Percentiles rank a stretch among this genome's conserved stretches.
Evolutionary conservation across 92 coral and sea anemone genomes (phyloP).

Genomic region (Phenganax marumi): DNA sequence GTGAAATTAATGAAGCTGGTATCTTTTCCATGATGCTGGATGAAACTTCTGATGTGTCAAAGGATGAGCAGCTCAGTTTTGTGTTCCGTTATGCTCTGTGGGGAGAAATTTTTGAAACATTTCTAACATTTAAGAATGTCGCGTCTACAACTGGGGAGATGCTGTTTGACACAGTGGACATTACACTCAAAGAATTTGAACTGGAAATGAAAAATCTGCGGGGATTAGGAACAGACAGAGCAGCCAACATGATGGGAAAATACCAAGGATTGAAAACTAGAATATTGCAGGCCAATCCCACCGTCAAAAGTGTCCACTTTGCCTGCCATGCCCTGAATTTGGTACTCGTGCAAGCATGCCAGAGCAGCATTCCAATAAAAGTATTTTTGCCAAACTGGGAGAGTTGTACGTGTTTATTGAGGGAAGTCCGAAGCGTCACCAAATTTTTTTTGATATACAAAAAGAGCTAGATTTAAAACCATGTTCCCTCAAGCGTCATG

Average conservation of each 20-base stretch:
- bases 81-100: constrained; percentile 5
- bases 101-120: background rate
- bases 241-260: background rate
- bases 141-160: background rate
- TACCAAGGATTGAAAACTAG: background rate
- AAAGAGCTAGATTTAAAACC: background rate
- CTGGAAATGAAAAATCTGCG: background rate
- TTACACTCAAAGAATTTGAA: background rate
- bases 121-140: background rate
- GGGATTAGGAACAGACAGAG: background rate
- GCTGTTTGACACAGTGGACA: background rate
- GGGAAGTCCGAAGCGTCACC: background rate
- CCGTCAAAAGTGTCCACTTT: background rate
- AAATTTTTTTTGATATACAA: background rate
- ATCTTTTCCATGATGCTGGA: background rate
- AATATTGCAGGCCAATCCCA: background rate
- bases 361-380: background rate
- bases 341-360: constrained; percentile 1
- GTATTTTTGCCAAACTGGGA: background rate
- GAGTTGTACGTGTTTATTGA: background rate
- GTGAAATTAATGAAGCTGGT: background rate
- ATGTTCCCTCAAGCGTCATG: background rate
- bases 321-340: constrained; percentile 1
- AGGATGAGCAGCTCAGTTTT: background rate
- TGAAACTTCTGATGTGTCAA: background rate